These are phyloP conservation scores for Syngnathus floridae DNA, from an alignment of 2,113 vertebrate species.

Conservation along the genomic window DNA sequence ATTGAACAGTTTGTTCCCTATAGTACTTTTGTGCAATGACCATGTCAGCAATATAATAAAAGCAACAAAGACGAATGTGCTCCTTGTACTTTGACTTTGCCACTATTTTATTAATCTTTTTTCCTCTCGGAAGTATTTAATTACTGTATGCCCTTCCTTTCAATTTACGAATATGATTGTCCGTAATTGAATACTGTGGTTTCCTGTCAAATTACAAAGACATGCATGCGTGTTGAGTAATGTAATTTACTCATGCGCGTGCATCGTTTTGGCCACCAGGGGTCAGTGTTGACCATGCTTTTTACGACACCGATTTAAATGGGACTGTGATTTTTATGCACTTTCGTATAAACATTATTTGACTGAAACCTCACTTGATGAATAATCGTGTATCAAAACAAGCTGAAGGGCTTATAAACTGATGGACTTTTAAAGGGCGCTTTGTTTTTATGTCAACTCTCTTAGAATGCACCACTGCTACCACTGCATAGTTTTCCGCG, in stretches of 20 bases:
- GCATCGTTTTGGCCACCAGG: slow-evolving; percentile 29
- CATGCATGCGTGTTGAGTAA: background rate
- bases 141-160: background rate
- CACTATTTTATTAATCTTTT: background rate
- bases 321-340: no score
- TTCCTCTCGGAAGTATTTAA: background rate
- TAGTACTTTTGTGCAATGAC: slow-evolving; percentile 54
- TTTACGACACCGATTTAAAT: background rate
- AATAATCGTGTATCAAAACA: slow-evolving; percentile 3
- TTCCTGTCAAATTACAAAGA: background rate
- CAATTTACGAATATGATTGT: background rate
- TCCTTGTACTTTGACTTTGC: background rate
- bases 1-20: slow-evolving; percentile 43
- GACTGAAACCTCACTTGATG: slow-evolving; percentile 7
- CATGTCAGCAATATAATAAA: slow-evolving; percentile 60
- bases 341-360: background rate
- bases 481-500: background rate
- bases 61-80: slow-evolving; percentile 32
- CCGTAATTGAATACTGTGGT: background rate
- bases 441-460: background rate
- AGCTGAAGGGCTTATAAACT: background rate
- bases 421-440: background rate
- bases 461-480: slow-evolving; percentile 1
- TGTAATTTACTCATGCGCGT: background rate
- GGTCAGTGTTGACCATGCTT: slow-evolving; percentile 3